Base-by-base conservation (phyloP, 2,113 vertebrate species). In the Fregata magnificens region DNA sequence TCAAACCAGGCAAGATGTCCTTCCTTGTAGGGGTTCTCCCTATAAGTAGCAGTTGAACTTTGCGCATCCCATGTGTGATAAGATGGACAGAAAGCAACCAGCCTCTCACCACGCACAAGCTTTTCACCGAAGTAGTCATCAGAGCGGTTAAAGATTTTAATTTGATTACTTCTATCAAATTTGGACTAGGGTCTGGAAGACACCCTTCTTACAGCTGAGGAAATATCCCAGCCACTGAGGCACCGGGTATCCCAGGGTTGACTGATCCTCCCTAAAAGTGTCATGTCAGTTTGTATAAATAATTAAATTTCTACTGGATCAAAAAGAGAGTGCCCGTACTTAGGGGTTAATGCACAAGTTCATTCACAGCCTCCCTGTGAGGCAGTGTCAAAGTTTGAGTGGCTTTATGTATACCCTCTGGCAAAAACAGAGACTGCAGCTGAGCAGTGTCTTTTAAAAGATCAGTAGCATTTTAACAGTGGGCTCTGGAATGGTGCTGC, bases 301-400 rank as follows among this genome's bases (percentile, higher is more conserved):
- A 78, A 88, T 49, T 56, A 16, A 7, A 82, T 56, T 82, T 44
- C 70, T 78, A 93, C 34, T 7, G 34, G 69, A 78, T 73, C 32
- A 58, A 59, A 93, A 73, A 3, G 25, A 47, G 29, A 76, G 17
- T 1, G 9, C 17, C 80, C 53, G 36, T 26, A 22, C 72, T 67
- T 7, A 7, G 50, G n/a, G 47, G n/a, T 70, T 91, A 63, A 91
- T 34, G 80, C 38, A 63, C 67, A 85, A 66, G 83, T 19, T 71
- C 82, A 32, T 62, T 74, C 26, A 1, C 45, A 94, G 86, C 93
- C 76, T 50, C 79, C 67, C 78, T 29, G 12, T 5, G 45, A 83
- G 71, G 92, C 71, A 91, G 72, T 40, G 79, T 67, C 96, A 86
- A 81, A 85, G 59, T 36, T 55, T 62, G 86, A 63, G 83, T 55